Conservation (phyloP, 2,888 invertebrate genomes). For the Lacanobia oleracea region DNA sequence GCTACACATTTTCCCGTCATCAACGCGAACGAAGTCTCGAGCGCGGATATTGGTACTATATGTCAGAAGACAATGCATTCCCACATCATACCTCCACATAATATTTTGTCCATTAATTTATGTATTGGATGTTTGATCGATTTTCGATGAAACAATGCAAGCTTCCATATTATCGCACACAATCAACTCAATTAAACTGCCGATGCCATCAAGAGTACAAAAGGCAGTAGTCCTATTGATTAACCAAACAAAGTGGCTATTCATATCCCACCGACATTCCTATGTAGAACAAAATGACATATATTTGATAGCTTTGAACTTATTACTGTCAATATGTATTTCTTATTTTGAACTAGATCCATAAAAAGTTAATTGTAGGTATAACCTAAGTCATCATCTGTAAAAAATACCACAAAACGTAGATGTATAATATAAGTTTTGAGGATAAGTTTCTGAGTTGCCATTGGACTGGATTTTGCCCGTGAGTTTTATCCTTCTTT, state of each 20-base stretch:
- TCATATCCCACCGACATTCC: neutral
- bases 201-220: slow-evolving; percentile 21
- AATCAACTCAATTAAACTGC: slow-evolving; percentile 51
- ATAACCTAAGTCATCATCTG: neutral
- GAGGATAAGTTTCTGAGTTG: no score
- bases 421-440: no score
- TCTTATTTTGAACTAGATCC: neutral
- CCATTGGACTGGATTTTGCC: no score
- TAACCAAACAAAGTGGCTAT: slow-evolving; percentile 16
- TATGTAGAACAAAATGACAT: neutral
- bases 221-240: slow-evolving; percentile 17
- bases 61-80: slow-evolving; percentile 1
- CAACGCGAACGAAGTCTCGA: no score
- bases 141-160: slow-evolving; percentile 47
- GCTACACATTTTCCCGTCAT: no score
- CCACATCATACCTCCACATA: slow-evolving; percentile 3
- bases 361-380: neutral
- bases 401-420: no score
- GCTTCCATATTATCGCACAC: slow-evolving; percentile 30
- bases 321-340: neutral
- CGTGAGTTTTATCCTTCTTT: no score
- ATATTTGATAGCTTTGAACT: neutral
- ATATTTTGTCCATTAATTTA: slow-evolving; percentile 16
- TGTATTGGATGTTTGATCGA: slow-evolving; percentile 25
- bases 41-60: no score